Base-by-base conservation (phyloP, 1,140 invertebrate genomes). In the Ctenoplectra terminalis region DNA sequence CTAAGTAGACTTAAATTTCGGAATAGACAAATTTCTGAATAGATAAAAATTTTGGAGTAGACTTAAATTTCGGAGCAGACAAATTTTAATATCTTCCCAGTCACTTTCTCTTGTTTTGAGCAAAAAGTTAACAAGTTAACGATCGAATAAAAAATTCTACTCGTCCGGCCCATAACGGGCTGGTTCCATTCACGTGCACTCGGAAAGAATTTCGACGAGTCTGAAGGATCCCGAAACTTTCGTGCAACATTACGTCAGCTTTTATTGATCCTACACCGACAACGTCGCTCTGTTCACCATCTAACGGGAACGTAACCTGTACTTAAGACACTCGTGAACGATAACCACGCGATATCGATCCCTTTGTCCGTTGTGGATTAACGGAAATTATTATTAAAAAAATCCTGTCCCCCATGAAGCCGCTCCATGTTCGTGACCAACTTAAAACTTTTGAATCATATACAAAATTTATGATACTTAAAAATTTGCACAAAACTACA, bases 211-310 rank as follows among this genome's bases (percentile, higher is more conserved):
- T 54, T 15, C 20, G 8, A 26, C 15, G 15, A 11, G 31, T 17
- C 46, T 73, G 46, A 31, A 29, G 26, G 13, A 50, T 75, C 54
- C 76, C 60, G 77, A 88, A 90, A 89, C 69, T 87, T 67, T 58
- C 64, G 64, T 60, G 58, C 60, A 78, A 84, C 71, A 50, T 89
- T 87, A 84, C 85, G 77, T 87, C 86, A 87, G 64, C 87, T 87
- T 75, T 50, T 84, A 87, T 87, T 67, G 86, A 87, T 87, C 69
- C 46, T 58, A 43, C 37, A 34, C 56, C 34, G 50, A 72, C 81
- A 54, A 58, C 63, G 37, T 26, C 34, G 56, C n/a, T 26, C 20
- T 34, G 40, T 8, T 34, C n/a, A 26, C 50, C 66, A 40, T 48
- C 34, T 73, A 64, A 80, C 77, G 77, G 77, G 50, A 63, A 69